A percentile compares a stretch with the other conserved stretches of the same genome.
Conservation (phyloP, 2,888 invertebrate genomes). For the Thecophora atra region DNA sequence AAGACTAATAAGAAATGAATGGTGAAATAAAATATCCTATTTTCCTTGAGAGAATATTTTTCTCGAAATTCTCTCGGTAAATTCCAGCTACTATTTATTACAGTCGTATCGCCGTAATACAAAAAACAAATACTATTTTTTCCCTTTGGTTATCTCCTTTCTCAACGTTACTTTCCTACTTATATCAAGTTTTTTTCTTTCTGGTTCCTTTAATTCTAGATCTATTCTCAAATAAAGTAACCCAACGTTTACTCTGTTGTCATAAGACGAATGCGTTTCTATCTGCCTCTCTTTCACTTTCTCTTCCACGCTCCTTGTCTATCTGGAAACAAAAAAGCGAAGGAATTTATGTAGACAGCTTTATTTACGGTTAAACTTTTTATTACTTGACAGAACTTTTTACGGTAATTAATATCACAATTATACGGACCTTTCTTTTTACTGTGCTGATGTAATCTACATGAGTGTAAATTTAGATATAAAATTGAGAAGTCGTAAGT, state of each 20-base stretch:
- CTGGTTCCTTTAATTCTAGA: background rate
- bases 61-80: background rate
- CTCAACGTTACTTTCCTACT: background rate
- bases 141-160: background rate
- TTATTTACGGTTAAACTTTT: constrained; percentile 36
- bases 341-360: constrained; percentile 8
- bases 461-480: background rate
- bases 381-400: constrained; percentile 23
- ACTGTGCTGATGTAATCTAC: background rate
- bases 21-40: too few relatives aligned
- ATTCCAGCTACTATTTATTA: constrained; percentile 35
- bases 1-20: background rate
- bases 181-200: background rate
- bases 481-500: too few relatives aligned
- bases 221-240: background rate
- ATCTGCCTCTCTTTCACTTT: background rate
- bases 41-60: background rate
- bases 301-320: background rate
- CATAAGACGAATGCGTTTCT: too few relatives aligned
- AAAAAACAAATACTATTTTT: constrained; percentile 1
- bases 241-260: background rate
- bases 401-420: constrained; percentile 32
- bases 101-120: constrained; percentile 26
- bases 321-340: background rate
- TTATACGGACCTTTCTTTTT: constrained; percentile 7